phyloP scores from a whole-genome alignment of 2,797 vertebrate species.

The Taeniopygia guttata region DNA sequence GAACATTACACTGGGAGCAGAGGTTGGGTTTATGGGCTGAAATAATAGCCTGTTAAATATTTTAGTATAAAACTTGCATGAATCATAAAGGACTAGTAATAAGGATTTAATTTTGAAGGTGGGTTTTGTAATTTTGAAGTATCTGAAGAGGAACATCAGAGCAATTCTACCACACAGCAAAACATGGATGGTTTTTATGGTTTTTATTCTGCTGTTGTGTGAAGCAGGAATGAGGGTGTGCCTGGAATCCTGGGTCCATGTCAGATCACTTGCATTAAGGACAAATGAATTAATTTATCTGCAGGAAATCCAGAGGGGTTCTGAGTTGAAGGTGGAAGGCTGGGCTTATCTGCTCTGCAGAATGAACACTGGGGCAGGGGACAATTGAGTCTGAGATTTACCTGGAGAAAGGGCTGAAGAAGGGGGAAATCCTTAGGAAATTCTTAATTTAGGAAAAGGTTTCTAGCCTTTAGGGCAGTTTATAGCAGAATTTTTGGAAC shows the following conservation, averaged over 20 bases:
- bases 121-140: background rate
- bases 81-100: background rate
- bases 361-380: background rate
- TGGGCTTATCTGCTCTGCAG: background rate
- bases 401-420: background rate
- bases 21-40: background rate
- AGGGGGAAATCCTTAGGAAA: background rate
- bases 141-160: background rate
- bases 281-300: background rate
- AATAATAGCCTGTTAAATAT: background rate
- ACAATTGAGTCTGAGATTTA: fast-evolving
- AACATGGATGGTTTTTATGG: fast-evolving
- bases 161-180: background rate
- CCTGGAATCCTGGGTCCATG: background rate
- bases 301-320: background rate
- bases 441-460: background rate
- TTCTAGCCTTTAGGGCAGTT: background rate
- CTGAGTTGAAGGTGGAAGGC: background rate
- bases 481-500: background rate
- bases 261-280: background rate
- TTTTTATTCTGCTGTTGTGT: background rate
- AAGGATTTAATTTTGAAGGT: background rate
- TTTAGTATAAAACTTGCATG: background rate
- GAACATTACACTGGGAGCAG: background rate
- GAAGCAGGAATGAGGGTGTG: background rate